Percentiles rank a stretch among this genome's conserved stretches.
phyloP scores from a whole-genome alignment of 2,113 vertebrate genomes.

The Heterotis niloticus region DNA sequence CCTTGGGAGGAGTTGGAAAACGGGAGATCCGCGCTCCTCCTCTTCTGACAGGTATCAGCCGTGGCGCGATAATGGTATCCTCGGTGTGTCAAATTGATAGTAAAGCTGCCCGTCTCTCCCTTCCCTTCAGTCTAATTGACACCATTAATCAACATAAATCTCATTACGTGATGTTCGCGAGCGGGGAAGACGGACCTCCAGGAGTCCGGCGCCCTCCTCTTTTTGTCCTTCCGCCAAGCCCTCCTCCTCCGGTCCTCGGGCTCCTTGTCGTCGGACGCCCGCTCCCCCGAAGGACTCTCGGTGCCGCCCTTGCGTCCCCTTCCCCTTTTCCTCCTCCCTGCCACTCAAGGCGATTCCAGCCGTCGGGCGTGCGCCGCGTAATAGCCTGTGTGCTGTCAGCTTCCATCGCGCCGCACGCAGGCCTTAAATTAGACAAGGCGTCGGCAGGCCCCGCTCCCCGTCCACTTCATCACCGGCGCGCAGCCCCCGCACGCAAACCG shows the following conservation, averaged over 20 bases:
- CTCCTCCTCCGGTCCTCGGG: slow-evolving; percentile 28
- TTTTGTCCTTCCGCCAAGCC: slow-evolving; percentile 40
- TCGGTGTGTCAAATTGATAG: slow-evolving; percentile 31
- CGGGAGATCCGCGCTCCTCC: background rate
- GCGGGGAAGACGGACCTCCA: slow-evolving; percentile 35
- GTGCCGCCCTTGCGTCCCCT: slow-evolving; percentile 23
- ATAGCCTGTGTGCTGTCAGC: slow-evolving; percentile 65
- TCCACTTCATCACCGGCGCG: slow-evolving; percentile 24
- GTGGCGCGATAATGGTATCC: slow-evolving; percentile 30
- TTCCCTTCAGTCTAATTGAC: slow-evolving; percentile 41
- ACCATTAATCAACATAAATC: slow-evolving; percentile 50
- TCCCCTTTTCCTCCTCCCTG: slow-evolving; percentile 52
- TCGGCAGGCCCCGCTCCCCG: slow-evolving; percentile 50
- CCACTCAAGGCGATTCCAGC: slow-evolving; percentile 61
- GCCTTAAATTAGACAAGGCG: slow-evolving; percentile 69
- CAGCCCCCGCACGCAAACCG: slow-evolving; percentile 65
- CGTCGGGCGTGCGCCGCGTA: slow-evolving; percentile 61
- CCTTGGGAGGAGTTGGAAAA: background rate
- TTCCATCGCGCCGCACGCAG: slow-evolving; percentile 64
- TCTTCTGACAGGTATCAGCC: slow-evolving; percentile 14
- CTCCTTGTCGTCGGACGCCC: background rate
- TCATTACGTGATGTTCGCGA: slow-evolving; percentile 43
- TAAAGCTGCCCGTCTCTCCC: slow-evolving; percentile 33
- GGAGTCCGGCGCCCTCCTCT: slow-evolving; percentile 22
- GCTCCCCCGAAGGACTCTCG: slow-evolving; percentile 23